Conservation (phyloP, 1,140 invertebrate species). For the Hyphantria cunea region DNA sequence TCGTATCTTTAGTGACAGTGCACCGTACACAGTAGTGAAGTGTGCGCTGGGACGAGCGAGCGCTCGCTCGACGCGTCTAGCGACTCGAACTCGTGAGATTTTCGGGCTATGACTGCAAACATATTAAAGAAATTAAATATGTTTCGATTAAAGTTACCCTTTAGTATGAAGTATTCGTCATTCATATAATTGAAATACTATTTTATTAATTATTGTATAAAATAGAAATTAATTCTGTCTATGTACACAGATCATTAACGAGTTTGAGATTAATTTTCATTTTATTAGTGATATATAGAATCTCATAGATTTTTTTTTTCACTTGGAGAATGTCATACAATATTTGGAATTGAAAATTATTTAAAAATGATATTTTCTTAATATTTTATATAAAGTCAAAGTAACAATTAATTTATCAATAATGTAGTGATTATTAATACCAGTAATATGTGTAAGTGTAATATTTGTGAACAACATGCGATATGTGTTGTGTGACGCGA, state of each 20-base stretch:
- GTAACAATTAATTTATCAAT: slow-evolving; percentile 42
- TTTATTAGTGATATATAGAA: slow-evolving; percentile 33
- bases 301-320: slow-evolving; percentile 38
- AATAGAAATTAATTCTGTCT: slow-evolving; percentile 24
- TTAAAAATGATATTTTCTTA: slow-evolving; percentile 61
- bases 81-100: slow-evolving; percentile 12
- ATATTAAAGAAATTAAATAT: slow-evolving; percentile 57
- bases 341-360: slow-evolving; percentile 61
- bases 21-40: slow-evolving; percentile 33
- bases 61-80: slow-evolving; percentile 1
- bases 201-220: slow-evolving; percentile 53
- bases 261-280: slow-evolving; percentile 24
- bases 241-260: slow-evolving; percentile 4
- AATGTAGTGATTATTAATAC: slow-evolving; percentile 30
- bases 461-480: slow-evolving; percentile 41
- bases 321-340: slow-evolving; percentile 34
- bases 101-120: slow-evolving; percentile 54
- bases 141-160: slow-evolving; percentile 47
- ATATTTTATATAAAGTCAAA: slow-evolving; percentile 46
- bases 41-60: not conserved
- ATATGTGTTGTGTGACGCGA: slow-evolving; percentile 21
- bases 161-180: slow-evolving; percentile 43
- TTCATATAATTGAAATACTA: slow-evolving; percentile 47
- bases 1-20: slow-evolving; percentile 39
- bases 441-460: slow-evolving; percentile 43